Evolutionary conservation across 2,797 vertebrate genomes (phyloP).

Genomic region (Poliocrania exsul): DNA sequence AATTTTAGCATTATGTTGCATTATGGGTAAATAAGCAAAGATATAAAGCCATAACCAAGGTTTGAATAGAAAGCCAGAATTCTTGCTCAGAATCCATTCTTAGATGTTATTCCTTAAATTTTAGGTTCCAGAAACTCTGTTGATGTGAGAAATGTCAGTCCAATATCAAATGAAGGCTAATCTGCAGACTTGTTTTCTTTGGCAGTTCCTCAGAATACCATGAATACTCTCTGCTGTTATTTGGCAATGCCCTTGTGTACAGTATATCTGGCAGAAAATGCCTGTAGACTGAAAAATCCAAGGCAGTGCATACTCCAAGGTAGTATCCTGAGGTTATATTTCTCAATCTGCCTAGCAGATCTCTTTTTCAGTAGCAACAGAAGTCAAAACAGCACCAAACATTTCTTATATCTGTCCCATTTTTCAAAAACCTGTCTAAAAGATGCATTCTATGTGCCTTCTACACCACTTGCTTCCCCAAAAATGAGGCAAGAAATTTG

Average conservation of each 20-base stretch:
- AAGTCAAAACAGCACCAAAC: conserved; percentile 14
- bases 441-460: background rate
- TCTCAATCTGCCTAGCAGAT: background rate
- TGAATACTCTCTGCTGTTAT: conserved; percentile 10
- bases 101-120: background rate
- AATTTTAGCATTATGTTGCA: background rate
- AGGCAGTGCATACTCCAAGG: background rate
- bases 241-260: background rate
- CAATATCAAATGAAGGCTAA: conserved; percentile 2
- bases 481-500: background rate
- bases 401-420: background rate
- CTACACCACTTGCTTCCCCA: background rate
- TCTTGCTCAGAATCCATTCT: background rate
- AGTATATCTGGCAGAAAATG: conserved; percentile 3
- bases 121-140: background rate
- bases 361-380: conserved; percentile 5
- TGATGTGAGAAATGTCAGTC: conserved; percentile 13
- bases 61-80: background rate
- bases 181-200: conserved; percentile 15
- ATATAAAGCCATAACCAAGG: background rate
- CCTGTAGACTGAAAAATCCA: background rate
- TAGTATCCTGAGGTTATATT: background rate
- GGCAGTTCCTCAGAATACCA: conserved; percentile 1
- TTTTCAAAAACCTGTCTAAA: background rate
- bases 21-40: background rate